These are phyloP conservation scores for Toxostoma redivivum DNA, from an alignment of 2,113 vertebrate species.

Conservation along the genomic window DNA sequence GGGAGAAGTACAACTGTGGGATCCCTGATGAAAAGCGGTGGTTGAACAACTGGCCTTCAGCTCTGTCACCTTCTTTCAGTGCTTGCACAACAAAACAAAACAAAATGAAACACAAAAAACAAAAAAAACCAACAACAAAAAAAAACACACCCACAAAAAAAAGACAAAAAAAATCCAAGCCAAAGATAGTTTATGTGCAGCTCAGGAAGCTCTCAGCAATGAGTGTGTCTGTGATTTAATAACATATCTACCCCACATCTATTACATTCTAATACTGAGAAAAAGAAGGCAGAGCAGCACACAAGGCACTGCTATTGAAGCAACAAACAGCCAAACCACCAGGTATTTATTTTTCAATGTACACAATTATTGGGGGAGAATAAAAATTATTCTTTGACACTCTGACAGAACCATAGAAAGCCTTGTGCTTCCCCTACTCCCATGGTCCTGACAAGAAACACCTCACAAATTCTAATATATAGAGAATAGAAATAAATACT, in stretches of 20 bases:
- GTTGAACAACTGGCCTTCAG: background rate
- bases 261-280: constrained; percentile 28
- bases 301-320: constrained; percentile 10
- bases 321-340: constrained; percentile 46
- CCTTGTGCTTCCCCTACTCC: background rate
- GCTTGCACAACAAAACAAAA: background rate
- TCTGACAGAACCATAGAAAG: background rate
- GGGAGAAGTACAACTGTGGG: background rate
- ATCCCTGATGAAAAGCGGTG: background rate
- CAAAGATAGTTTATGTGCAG: background rate
- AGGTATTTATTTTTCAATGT: constrained; percentile 43
- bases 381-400: constrained; percentile 24
- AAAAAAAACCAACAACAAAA: too few species aligned
- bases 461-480: constrained; percentile 49
- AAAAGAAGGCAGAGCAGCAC: constrained; percentile 8
- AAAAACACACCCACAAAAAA: background rate
- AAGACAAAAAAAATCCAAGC: background rate
- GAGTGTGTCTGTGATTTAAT: constrained; percentile 49
- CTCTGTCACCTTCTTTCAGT: background rate
- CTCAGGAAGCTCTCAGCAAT: constrained; percentile 28
- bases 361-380: background rate
- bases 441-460: constrained; percentile 19
- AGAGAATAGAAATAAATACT: constrained; percentile 66
- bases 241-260: constrained; percentile 23
- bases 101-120: background rate